Base-by-base conservation (phyloP, 1,140 invertebrate genomes). In the Saxidomus purpurata region DNA sequence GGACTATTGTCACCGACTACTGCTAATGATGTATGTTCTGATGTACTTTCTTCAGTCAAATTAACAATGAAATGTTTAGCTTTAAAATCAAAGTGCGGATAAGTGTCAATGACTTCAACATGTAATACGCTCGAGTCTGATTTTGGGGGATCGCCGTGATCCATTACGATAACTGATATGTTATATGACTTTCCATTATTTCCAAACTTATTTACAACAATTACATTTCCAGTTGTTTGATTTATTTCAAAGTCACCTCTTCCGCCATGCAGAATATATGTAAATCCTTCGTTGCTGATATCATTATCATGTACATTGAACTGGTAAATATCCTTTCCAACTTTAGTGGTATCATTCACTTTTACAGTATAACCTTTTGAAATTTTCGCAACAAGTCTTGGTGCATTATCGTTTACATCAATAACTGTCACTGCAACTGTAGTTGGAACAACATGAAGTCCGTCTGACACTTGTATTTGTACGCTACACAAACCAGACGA, bases 171-270 rank as follows among this genome's bases (percentile, higher is more conserved):
- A 11, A 85, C 34, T 19, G 47, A 31, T 25, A 85, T 74, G n/a
- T 76, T 55, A 52, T 85, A 85, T 22, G 0, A 3, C 4, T 55
- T 22, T n/a, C 31, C 83, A 47, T 71, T 71, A 6, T 59, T 19
- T 3, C 67, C 28, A 52, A 85, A 19, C 19, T 43, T 11, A 28
- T 76, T 52, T 3, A 38, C 25, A 19, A 85, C 43, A 8, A 9
- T 52, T 34, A 85, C 31, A 15, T 52, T 13, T 25, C 83, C 83
- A 13, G n/a, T 74, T 3, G 63, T 34, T 19, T 34, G n/a, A 85
- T 85, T 74, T 34, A 85, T 85, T 36, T 55, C 19, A 74, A 85
- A 85, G 38, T 52, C 31, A 34, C 83, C 83, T 36, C 47, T 36
- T 19, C 47, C 67, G 47, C 47, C 67, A 34, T 47, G 11, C 3